Percentiles rank a stretch among this genome's conserved stretches.
phyloP scores from a whole-genome alignment of 2,888 invertebrate genomes.

The Schizaphis graminum region DNA sequence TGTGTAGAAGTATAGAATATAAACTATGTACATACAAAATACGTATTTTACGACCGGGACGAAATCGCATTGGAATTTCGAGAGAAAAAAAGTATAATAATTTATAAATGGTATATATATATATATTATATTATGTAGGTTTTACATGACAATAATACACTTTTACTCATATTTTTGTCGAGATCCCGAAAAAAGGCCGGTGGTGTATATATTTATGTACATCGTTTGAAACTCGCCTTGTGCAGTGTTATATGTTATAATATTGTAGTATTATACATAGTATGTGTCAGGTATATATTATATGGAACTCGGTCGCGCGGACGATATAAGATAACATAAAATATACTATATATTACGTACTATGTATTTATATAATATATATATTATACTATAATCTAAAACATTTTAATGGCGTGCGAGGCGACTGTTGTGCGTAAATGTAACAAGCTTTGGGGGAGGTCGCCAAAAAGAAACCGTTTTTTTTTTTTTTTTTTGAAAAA shows the following conservation, averaged over 20 bases:
- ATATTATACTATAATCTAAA: neutral
- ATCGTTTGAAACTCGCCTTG: neutral
- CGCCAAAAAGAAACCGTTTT: slow-evolving; percentile 46
- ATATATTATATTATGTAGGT: neutral
- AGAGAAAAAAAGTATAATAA: slow-evolving; percentile 26
- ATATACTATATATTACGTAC: neutral
- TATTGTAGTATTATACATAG: neutral
- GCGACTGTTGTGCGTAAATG: neutral
- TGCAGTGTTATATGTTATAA: neutral
- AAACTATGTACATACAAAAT: neutral
- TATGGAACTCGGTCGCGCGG: neutral
- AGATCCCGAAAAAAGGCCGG: neutral
- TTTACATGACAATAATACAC: neutral
- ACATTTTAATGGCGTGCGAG: neutral
- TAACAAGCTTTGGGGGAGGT: slow-evolving; percentile 34
- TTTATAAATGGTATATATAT: neutral
- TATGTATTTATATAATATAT: neutral
- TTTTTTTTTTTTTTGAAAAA: slow-evolving; percentile 9
- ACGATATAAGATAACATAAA: neutral
- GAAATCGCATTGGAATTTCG: slow-evolving; percentile 20
- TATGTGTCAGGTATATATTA: neutral
- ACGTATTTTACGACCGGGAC: neutral
- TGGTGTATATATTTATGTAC: neutral
- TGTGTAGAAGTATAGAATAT: neutral
- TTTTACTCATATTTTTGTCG: neutral